These are phyloP conservation scores for Anastrepha ludens DNA, from an alignment of 1,140 invertebrate genomes.

Conservation along the genomic window DNA sequence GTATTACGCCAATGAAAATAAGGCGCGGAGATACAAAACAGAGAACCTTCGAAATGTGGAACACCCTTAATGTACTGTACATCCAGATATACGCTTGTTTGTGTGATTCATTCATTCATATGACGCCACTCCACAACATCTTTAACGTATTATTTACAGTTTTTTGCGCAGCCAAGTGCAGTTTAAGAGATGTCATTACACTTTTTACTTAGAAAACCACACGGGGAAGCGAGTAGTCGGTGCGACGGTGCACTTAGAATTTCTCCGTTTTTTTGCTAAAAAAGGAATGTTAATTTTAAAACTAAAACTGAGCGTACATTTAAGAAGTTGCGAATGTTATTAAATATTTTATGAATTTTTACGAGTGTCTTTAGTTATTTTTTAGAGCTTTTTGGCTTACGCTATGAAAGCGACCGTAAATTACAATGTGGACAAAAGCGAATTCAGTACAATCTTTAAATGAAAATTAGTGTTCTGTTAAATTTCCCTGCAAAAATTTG, in stretches of 20 bases:
- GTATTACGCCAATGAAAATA: too few relatives aligned
- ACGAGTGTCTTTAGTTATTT: neutral
- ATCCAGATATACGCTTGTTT: too few relatives aligned
- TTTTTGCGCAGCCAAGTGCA: conserved; percentile 1
- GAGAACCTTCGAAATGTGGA: too few relatives aligned
- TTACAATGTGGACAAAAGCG: neutral
- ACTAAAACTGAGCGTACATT: neutral
- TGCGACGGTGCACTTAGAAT: conserved; percentile 19
- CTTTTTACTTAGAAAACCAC: conserved; percentile 19
- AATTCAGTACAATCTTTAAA: neutral
- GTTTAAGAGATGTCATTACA: conserved; percentile 47
- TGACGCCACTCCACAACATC: neutral
- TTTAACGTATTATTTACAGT: conserved; percentile 46
- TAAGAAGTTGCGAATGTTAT: neutral
- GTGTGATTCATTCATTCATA: conserved; percentile 7
- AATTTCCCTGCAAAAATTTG: neutral
- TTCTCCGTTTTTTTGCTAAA: neutral
- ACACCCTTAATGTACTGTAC: too few relatives aligned
- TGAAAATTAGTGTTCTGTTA: conserved; percentile 8
- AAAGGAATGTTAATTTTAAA: neutral
- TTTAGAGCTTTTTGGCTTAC: too few relatives aligned
- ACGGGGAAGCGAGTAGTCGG: neutral
- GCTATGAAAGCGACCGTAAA: too few relatives aligned
- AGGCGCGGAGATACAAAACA: too few relatives aligned
- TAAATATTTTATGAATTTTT: neutral